Evolutionary conservation across 2,113 vertebrate species (phyloP).

Genomic region (Platysteira castanea): DNA sequence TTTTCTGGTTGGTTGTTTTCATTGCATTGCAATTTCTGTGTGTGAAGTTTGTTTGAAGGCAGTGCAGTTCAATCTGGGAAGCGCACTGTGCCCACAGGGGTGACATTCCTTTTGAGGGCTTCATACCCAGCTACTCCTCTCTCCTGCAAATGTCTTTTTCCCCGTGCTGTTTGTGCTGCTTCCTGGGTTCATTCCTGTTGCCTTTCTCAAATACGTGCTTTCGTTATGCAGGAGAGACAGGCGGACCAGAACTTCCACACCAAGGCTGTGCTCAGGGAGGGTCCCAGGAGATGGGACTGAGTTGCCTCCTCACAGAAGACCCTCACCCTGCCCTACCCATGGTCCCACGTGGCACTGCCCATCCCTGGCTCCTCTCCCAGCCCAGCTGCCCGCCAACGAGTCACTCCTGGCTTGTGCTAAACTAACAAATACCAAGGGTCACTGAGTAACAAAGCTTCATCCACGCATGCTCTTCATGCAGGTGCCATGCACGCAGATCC

Average conservation of each 20-base stretch:
- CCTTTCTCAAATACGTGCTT: not conserved
- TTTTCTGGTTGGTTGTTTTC: not conserved
- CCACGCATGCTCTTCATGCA: not conserved
- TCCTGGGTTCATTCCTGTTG: not conserved
- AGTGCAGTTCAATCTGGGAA: not conserved
- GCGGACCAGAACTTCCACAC: not conserved
- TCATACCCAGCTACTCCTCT: not conserved
- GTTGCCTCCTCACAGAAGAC: not conserved
- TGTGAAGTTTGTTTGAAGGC: not conserved
- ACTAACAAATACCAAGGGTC: not conserved
- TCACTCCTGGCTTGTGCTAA: not conserved
- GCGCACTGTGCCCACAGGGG: not conserved
- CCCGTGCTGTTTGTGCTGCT: not conserved
- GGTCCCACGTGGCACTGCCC: not conserved
- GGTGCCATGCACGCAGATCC: not conserved
- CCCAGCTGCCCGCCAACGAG: not conserved
- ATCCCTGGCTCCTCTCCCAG: not conserved
- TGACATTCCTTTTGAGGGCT: not conserved
- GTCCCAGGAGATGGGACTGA: not conserved
- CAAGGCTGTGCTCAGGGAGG: not conserved
- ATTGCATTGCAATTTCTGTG: not conserved
- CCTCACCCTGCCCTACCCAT: too few species aligned
- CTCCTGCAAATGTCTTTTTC: not conserved
- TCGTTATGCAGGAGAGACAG: not conserved
- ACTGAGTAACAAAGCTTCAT: not conserved